phyloP scores from a whole-genome alignment of 2,888 invertebrate genomes.

The Campoplex nolae region DNA sequence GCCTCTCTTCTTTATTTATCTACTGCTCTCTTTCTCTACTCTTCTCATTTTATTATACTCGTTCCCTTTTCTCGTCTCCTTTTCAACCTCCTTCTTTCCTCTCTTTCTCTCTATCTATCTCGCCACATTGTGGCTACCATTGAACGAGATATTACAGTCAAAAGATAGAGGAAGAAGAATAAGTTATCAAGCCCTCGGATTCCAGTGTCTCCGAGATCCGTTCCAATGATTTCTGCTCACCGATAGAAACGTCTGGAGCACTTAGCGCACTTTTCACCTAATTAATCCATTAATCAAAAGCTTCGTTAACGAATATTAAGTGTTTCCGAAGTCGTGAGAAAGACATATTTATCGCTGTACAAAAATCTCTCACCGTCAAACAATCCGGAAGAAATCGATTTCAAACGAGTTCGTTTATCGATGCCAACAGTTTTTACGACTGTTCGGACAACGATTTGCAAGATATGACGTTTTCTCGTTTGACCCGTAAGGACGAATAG shows the following conservation, averaged over 20 bases:
- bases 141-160: slow-evolving; percentile 70
- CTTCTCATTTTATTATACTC: slow-evolving; percentile 20
- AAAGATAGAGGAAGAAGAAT: slow-evolving; percentile 68
- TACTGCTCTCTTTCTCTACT: slow-evolving; percentile 36
- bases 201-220: slow-evolving; percentile 58
- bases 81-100: slow-evolving; percentile 32
- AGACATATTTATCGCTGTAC: neutral
- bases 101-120: slow-evolving; percentile 55
- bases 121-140: slow-evolving; percentile 64
- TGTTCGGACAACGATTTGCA: slow-evolving; percentile 9
- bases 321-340: neutral
- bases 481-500: slow-evolving; percentile 27
- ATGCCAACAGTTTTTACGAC: neutral
- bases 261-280: neutral
- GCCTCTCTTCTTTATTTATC: slow-evolving; percentile 39
- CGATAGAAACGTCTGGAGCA: slow-evolving; percentile 35
- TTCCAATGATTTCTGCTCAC: slow-evolving; percentile 53
- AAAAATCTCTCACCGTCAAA: neutral
- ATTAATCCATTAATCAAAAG: neutral
- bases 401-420: neutral
- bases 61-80: slow-evolving; percentile 19
- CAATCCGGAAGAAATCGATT: neutral
- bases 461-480: slow-evolving; percentile 30
- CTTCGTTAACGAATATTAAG: neutral
- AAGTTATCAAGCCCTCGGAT: slow-evolving; percentile 64